Percentiles rank a stretch among this genome's conserved stretches.
These are phyloP conservation scores for Caenorhabditis sp. DNA, from an alignment of 2,888 invertebrate species.

Conservation along the genomic window DNA sequence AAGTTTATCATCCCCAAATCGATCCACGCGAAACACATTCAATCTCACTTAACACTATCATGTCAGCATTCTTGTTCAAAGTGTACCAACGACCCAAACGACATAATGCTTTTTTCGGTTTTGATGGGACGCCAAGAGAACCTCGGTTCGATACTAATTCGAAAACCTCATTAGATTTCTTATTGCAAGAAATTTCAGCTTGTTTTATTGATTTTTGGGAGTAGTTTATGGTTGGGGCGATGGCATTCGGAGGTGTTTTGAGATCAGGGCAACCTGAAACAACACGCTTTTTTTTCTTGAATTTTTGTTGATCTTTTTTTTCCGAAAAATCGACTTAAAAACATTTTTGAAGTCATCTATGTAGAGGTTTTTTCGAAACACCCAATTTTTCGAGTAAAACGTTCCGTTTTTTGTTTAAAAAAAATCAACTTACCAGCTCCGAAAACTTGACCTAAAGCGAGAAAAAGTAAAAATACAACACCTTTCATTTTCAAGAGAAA, in stretches of 20 bases:
- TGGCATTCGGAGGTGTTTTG: background rate
- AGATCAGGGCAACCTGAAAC: background rate
- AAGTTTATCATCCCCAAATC: background rate
- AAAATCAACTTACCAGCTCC: background rate
- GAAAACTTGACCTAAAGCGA: background rate
- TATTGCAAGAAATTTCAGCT: background rate
- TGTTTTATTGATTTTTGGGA: background rate
- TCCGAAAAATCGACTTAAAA: too few relatives aligned
- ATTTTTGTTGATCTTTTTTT: too few relatives aligned
- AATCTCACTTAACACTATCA: background rate
- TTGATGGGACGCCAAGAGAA: conserved; percentile 11
- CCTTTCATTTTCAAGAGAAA: background rate
- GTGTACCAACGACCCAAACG: conserved; percentile 29
- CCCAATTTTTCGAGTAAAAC: too few relatives aligned
- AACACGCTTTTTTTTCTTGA: too few relatives aligned
- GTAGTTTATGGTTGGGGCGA: background rate
- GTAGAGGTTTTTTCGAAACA: too few relatives aligned
- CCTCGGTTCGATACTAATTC: conserved; percentile 16
- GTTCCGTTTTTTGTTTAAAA: too few relatives aligned
- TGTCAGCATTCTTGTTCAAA: conserved; percentile 3
- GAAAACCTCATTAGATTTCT: conserved; percentile 7
- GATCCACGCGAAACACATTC: background rate
- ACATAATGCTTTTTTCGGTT: conserved; percentile 11
- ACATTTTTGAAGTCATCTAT: too few relatives aligned
- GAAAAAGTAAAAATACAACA: background rate